Evolutionary conservation across 2,113 vertebrate genomes (phyloP).

Genomic region (Pelodiscus sinensis): DNA sequence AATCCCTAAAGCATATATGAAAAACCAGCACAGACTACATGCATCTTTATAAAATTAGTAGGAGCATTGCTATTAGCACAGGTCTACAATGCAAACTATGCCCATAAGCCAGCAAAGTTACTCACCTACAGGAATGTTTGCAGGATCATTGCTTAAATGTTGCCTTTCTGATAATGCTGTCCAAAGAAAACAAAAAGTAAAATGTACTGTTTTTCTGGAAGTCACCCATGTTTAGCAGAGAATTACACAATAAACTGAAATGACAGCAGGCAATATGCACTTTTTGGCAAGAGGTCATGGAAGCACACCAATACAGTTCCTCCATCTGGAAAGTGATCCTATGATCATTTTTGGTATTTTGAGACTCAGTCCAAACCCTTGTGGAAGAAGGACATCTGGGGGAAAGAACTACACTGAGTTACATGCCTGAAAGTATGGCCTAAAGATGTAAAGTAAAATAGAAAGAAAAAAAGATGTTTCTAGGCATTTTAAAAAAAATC

Average conservation of each 20-base stretch:
- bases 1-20: not conserved
- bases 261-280: conserved; percentile 44
- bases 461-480: conserved; percentile 73
- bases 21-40: not conserved
- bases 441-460: conserved; percentile 76
- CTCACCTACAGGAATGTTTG: not conserved
- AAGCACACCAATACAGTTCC: conserved; percentile 66
- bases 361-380: conserved; percentile 76
- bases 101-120: not conserved
- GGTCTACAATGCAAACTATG: not conserved
- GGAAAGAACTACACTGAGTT: conserved; percentile 64
- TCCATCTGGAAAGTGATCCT: conserved; percentile 72
- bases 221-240: conserved; percentile 53
- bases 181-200: not conserved
- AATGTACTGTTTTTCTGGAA: conserved; percentile 14
- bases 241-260: conserved; percentile 47
- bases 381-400: conserved; percentile 70
- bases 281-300: conserved; percentile 29
- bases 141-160: not conserved
- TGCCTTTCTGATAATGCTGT: not conserved
- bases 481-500: conserved; percentile 65
- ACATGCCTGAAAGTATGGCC: conserved; percentile 75
- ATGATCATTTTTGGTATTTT: conserved; percentile 77
- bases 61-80: not conserved
- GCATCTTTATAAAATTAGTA: not conserved